Evolutionary conservation across 1,140 invertebrate genomes (phyloP), one percentile per base, ranked within the genome.

Genomic region (Octopus sinensis): DNA sequence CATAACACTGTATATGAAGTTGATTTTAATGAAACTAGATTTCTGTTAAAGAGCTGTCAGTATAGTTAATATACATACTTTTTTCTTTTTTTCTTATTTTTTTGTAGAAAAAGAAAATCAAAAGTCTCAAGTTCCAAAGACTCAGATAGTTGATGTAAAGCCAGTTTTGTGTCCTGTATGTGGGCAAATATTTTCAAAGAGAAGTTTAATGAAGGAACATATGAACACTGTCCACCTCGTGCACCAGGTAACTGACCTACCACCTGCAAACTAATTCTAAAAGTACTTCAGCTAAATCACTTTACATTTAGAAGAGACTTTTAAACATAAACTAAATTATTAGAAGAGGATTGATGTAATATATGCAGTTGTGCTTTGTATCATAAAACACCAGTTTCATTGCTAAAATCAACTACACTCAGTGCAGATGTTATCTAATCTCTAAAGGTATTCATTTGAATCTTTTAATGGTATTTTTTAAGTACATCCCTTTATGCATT

Each of bases 81-180:
- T 76, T 73, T 79, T 12, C 78, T 73, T 53, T 77, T 68, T 53
- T 76, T 80, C 77, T 53, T 30, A 76, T 82, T 71, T 53, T 68
- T 76, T 84, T 87, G 76, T 84, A 89, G 87, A 86, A 52, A 88
- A 88, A 80, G 88, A 88, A 78, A 88, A 90, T 75, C 86, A 87
- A 30, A 89, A 87, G 79, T 84, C 86, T 51, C 89, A 90, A 43
- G 30, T 43, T 76, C 86, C 89, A 85, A 85, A 89, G 78, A 87
- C 87, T 81, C 96, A 97, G 90, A 13, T 73, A 5, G 96, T 95
- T 75, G 96, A 96, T 88, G 95, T 96, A 89, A 96, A 96, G 87
- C 95, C 96, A 2, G 96, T 96, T 91, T 94, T 94, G 4, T 97
- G 96, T 91, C 93, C 95, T 12, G 95, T 96, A 87, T 97, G 96